Conservation (phyloP, 2,113 vertebrate species). For the Lates calcarifer region DNA sequence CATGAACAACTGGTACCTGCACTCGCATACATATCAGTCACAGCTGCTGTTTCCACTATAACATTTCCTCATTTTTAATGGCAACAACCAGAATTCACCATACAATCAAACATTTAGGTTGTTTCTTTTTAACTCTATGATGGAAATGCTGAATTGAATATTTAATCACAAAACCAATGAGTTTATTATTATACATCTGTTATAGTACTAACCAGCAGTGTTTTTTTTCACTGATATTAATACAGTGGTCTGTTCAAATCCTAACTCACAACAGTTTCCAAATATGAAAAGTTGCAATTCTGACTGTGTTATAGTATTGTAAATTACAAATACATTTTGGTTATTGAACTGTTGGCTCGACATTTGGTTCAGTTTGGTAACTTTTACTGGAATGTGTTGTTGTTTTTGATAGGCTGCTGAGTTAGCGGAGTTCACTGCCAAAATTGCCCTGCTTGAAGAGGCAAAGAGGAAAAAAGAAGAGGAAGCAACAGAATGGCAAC, state of each 20-base stretch:
- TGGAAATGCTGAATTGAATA: too few species aligned
- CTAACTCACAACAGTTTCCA: background rate
- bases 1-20: conserved; percentile 93
- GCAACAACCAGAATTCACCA: too few species aligned
- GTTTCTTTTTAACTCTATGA: too few species aligned
- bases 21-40: background rate
- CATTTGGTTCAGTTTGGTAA: background rate
- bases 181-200: too few species aligned
- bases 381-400: background rate
- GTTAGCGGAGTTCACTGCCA: conserved; percentile 97
- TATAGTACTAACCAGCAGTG: too few species aligned
- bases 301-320: background rate
- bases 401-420: conserved; percentile 89
- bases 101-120: too few species aligned
- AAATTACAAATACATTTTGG: background rate
- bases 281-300: background rate
- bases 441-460: conserved; percentile 94
- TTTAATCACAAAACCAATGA: too few species aligned
- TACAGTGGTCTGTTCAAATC: background rate
- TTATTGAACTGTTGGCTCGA: background rate
- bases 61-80: too few species aligned
- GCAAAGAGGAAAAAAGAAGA: conserved; percentile 98
- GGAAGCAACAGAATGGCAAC: conserved; percentile 95
- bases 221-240: too few species aligned
- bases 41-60: background rate